phyloP scores from a whole-genome alignment of 2,888 invertebrate species.

The Phoronis australis region DNA sequence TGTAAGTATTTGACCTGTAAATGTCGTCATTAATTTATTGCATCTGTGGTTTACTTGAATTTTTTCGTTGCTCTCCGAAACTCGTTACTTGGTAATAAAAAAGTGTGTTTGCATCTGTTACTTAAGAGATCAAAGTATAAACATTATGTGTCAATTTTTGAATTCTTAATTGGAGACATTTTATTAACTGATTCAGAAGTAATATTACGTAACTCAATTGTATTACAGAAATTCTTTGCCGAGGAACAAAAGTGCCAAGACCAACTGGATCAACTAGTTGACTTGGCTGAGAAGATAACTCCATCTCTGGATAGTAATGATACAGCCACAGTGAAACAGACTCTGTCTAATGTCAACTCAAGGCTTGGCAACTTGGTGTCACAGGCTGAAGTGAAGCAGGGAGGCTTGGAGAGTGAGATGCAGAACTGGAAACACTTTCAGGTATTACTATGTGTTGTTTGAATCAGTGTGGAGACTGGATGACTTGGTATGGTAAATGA shows the following conservation, averaged over 20 bases:
- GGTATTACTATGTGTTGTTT: too few relatives aligned
- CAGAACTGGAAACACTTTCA: slow-evolving; percentile 81
- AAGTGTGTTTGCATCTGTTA: background rate
- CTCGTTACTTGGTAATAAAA: too few relatives aligned
- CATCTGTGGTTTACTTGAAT: too few relatives aligned
- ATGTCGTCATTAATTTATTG: too few relatives aligned
- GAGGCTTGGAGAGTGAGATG: slow-evolving; percentile 73
- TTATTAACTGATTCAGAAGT: background rate
- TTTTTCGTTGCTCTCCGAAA: too few relatives aligned
- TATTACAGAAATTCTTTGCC: slow-evolving; percentile 43
- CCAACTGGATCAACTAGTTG: slow-evolving; percentile 42
- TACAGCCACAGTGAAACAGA: slow-evolving; percentile 38
- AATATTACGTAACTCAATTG: background rate
- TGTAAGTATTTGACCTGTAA: background rate
- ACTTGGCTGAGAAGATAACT: slow-evolving; percentile 36
- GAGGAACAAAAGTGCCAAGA: slow-evolving; percentile 44
- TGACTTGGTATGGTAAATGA: too few relatives aligned
- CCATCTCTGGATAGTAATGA: slow-evolving; percentile 44
- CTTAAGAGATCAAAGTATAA: background rate
- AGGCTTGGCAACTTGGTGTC: slow-evolving; percentile 73
- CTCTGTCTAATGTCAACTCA: slow-evolving; percentile 59
- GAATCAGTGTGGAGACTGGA: too few relatives aligned
- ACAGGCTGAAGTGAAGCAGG: slow-evolving; percentile 71
- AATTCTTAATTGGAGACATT: too few relatives aligned
- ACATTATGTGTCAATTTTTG: background rate